Evolutionary conservation across 1,140 invertebrate species (phyloP), one percentile per base, ranked within the genome.

Genomic region (Bradysia coprophila): DNA sequence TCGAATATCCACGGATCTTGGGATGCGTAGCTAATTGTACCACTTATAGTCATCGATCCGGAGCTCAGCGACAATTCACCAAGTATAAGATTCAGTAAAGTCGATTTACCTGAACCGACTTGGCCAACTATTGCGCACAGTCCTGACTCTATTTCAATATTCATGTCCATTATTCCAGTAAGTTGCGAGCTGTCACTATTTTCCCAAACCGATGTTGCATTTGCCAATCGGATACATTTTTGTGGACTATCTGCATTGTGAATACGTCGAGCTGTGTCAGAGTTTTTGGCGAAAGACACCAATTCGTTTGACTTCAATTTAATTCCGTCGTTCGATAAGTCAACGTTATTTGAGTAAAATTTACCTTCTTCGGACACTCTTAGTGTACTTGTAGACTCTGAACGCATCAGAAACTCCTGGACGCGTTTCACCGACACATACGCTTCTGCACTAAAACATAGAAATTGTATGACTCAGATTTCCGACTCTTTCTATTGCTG

Each of bases 71-170:
- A 72, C 31, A 88, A 56, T 54, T 91, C 87, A 16, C 71, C 64
- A 1, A 90, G 59, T 41, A 90, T 67, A 0, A 71, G 64, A 50
- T 86, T 68, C 0, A 86, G 55, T 1, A 86, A 49, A 0, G 61
- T 81, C 13, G 73, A 77, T 67, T 91, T 92, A 13, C 87, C 85
- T 8, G 77, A 67, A 15, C 86, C 86, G 15, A 91, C 78, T 38
- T 76, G 69, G 19, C 87, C 88, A 34, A 85, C 68, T 1, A 86
- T 64, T 2, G 74, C 75, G 3, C 78, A 51, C 2, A 83, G 52
- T 48, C 69, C 61, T 6, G 66, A 20, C 13, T 4, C 5, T 10
- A 73, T 63, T 4, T 54, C 55, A 2, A 79, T 51, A 22, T 57
- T 64, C 2, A 79, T 53, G 19, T 75, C 62, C 32, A 60, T 62